A percentile compares a stretch with the other conserved stretches of the same genome.
These are phyloP conservation scores for Phylloscopus trochiloides DNA, from an alignment of 2,113 vertebrate species.

Conservation along the genomic window DNA sequence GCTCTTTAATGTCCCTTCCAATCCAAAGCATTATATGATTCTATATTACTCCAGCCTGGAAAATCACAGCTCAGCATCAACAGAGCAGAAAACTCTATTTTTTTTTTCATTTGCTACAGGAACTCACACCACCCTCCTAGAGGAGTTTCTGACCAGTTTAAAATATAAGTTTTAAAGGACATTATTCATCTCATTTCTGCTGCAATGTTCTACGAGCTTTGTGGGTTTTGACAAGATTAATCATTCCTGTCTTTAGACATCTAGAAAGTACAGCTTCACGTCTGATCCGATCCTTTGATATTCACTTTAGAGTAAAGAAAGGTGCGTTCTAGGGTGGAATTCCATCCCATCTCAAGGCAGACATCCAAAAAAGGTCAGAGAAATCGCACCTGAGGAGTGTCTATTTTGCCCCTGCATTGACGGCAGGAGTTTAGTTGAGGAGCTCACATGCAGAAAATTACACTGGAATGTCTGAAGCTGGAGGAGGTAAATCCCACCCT, in stretches of 20 bases:
- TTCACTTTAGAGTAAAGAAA: slow-evolving; percentile 4
- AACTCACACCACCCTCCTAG: not conserved
- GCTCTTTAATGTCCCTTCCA: not conserved
- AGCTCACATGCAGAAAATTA: not conserved
- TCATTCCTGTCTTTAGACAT: not conserved
- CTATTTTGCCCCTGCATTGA: not conserved
- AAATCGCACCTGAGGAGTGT: not conserved
- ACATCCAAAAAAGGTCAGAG: slow-evolving; percentile 13
- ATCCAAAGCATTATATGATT: not conserved
- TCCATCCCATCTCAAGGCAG: not conserved
- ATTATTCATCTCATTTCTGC: not conserved
- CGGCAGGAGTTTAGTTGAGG: not conserved
- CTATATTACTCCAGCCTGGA: not conserved
- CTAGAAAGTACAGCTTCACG: not conserved
- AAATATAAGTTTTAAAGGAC: not conserved
- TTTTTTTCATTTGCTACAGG: not conserved
- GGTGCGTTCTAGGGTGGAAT: not conserved
- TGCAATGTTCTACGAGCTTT: not conserved
- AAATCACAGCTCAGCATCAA: not conserved
- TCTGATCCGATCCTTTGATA: not conserved
- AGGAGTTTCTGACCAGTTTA: not conserved
- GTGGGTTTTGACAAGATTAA: not conserved
- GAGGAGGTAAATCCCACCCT: not conserved
- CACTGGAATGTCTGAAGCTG: not conserved
- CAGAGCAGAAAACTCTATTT: not conserved